Evolutionary conservation across 2,888 invertebrate species (phyloP), one percentile per base, ranked within the genome.

Genomic region (Phyllotreta cruciferae): DNA sequence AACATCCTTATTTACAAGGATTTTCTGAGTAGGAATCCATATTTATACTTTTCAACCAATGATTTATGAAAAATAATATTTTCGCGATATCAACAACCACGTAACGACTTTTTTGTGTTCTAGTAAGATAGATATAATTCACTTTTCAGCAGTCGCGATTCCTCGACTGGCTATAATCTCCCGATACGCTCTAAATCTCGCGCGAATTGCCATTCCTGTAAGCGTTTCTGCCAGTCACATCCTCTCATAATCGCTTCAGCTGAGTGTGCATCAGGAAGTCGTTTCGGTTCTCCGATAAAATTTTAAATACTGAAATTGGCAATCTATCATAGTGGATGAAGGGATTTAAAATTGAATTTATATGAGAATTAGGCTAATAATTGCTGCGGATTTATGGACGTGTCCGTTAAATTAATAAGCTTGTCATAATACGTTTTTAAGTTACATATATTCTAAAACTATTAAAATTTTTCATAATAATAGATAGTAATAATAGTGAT

Each of bases 241-340:
- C 70, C 73, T 71, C 69, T 73, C 72, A 71, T 75, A 77, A 77
- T 76, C 75, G 74, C 76, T 74, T 76, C 14, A 39, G 50, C 50
- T 49, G 60, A 57, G 53, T 64, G 60, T 69, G 69, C 69, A 69
- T 70, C 68, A 68, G 69, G 61, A 69, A 66, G 65, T 66, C 55
- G 44, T 60, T 66, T 54, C 56, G 58, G 62, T 63, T 49, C 64
- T 41, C 62, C 61, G 68, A 63, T 63, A 66, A 68, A 69, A 69
- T 66, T 70, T 70, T 69, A 67, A 69, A 64, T 63, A 66, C 64
- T 60, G 60, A 69, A 70, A 70, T 70, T 69, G 71, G 66, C 69
- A 69, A 71, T 71, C 66, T 71, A 71, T 71, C 71, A 66, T 62
- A 63, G 63, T 66, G 63, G 66, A 58, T 66, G 65, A 62, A 60